These are phyloP conservation scores for Brachionus rotundiformis DNA, from an alignment of 1,140 invertebrate species.

Conservation along the genomic window DNA sequence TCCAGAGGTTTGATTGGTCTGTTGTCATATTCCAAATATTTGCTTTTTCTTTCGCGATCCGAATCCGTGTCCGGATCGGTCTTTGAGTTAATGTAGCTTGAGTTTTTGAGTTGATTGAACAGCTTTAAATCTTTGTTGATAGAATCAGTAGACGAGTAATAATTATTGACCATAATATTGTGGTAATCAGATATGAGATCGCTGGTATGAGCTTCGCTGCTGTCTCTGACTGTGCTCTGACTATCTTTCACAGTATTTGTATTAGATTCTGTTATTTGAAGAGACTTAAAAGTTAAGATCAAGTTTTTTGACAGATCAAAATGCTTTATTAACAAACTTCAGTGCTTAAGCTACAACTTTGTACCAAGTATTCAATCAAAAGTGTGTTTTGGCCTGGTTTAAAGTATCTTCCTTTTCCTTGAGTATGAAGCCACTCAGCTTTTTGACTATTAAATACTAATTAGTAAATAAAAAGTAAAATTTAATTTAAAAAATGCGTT, in stretches of 20 bases:
- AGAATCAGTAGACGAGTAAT: conserved; percentile 26
- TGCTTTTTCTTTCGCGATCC: conserved; percentile 6
- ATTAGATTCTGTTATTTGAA: background rate
- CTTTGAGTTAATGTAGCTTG: background rate
- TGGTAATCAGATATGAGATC: conserved; percentile 19
- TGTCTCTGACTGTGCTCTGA: background rate
- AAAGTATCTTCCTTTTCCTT: conserved; percentile 83
- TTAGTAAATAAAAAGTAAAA: background rate
- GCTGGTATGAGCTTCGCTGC: background rate
- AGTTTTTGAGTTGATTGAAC: conserved; percentile 9
- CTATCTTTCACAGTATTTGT: background rate
- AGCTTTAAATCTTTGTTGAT: conserved; percentile 25
- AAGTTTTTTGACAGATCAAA: no score
- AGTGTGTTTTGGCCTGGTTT: conserved; percentile 78
- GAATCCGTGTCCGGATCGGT: conserved; percentile 29
- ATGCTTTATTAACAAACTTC: conserved; percentile 23
- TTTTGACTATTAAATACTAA: conserved; percentile 71
- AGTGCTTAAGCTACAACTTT: conserved; percentile 58
- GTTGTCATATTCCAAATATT: conserved; percentile 48
- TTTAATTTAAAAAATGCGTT: background rate
- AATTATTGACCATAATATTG: conserved; percentile 32
- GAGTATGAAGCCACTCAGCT: conserved; percentile 91
- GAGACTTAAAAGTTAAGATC: background rate
- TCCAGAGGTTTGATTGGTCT: conserved; percentile 50
- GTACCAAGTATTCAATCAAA: conserved; percentile 75